A percentile compares a stretch with the other conserved stretches of the same genome.
These are phyloP conservation scores for Notothenia coriiceps DNA, from an alignment of 2,113 vertebrate species.

Conservation along the genomic window DNA sequence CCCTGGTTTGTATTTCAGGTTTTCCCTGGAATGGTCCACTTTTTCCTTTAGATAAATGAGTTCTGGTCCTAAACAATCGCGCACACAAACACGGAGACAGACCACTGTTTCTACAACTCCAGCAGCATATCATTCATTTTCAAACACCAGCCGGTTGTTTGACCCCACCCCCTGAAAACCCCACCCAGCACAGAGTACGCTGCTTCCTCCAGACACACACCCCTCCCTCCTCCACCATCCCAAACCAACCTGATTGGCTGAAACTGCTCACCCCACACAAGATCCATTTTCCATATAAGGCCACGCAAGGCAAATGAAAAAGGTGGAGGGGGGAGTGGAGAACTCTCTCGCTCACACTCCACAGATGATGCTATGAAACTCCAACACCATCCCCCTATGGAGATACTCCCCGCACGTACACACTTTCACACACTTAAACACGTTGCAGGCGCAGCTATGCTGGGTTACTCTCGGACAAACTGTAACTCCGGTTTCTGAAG, in stretches of 20 bases:
- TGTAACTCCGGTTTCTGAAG: slow-evolving; percentile 1
- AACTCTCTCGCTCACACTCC: slow-evolving; percentile 10
- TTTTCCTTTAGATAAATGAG: not conserved
- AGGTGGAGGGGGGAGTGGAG: slow-evolving; percentile 38
- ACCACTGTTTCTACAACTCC: slow-evolving; percentile 31
- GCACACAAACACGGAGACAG: not conserved
- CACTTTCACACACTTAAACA: slow-evolving; percentile 33
- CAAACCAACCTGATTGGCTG: slow-evolving; percentile 77
- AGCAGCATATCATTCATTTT: slow-evolving; percentile 81
- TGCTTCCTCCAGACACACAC: slow-evolving; percentile 56
- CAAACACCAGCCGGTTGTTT: slow-evolving; percentile 73
- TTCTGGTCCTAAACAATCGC: slow-evolving; percentile 11
- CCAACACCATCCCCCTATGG: slow-evolving; percentile 24
- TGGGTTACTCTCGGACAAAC: slow-evolving; percentile 79
- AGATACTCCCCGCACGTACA: slow-evolving; percentile 11
- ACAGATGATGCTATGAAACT: slow-evolving; percentile 48
- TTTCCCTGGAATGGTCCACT: not conserved
- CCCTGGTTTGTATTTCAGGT: not conserved
- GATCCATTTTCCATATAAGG: slow-evolving; percentile 80
- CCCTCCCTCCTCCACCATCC: slow-evolving; percentile 21
- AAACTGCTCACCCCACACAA: slow-evolving; percentile 90
- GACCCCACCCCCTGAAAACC: slow-evolving; percentile 70
- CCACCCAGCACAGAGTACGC: slow-evolving; percentile 74
- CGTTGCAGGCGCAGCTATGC: slow-evolving; percentile 19
- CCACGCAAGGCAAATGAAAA: slow-evolving; percentile 58